Percentiles rank a stretch among this genome's conserved stretches.
phyloP scores from a whole-genome alignment of 2,113 vertebrate genomes.

The Dasyprocta punctata region DNA sequence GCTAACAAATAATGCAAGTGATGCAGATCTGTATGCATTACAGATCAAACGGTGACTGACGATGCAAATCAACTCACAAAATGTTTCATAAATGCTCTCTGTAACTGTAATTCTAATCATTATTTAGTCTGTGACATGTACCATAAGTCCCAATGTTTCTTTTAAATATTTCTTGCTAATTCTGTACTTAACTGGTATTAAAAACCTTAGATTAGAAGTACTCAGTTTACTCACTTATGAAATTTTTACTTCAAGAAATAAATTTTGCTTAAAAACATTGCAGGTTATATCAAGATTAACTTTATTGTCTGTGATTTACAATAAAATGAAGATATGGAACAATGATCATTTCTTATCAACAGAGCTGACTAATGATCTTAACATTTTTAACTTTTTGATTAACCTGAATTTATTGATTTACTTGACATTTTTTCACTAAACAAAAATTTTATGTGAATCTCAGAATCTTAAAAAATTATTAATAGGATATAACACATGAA shows the following conservation, averaged over 20 bases:
- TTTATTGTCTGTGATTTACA: not conserved
- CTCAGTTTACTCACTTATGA: not conserved
- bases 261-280: not conserved
- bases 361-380: not conserved
- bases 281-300: not conserved
- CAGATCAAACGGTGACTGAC: not conserved
- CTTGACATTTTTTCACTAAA: not conserved
- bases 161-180: not conserved
- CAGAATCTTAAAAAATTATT: not conserved
- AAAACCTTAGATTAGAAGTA: not conserved
- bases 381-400: not conserved
- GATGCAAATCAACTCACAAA: not conserved
- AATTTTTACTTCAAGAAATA: conserved; percentile 3
- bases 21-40: not conserved
- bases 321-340: not conserved
- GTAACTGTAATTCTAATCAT: not conserved
- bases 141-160: not conserved
- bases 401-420: not conserved
- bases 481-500: not conserved
- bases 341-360: not conserved
- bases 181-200: not conserved
- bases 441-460: not conserved
- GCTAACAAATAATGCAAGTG: not conserved
- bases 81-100: not conserved
- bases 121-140: not conserved